These are phyloP conservation scores for Hypsibius dujardini DNA, from an alignment of 1,140 invertebrate species.

Conservation along the genomic window DNA sequence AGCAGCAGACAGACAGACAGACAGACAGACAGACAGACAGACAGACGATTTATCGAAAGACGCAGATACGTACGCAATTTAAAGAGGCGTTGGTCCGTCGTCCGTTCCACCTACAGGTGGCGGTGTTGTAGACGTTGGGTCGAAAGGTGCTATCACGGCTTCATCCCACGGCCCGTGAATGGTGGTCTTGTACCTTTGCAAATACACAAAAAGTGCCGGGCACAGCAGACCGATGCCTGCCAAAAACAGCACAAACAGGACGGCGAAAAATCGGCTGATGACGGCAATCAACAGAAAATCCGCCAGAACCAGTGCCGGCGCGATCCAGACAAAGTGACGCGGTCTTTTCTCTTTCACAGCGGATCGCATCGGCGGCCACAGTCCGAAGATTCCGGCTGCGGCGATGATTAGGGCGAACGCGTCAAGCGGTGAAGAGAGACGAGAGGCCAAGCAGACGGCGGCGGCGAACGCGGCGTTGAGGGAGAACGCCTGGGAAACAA, in stretches of 20 bases:
- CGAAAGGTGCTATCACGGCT: conserved; percentile 21
- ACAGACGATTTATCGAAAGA: no score
- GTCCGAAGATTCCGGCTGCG: conserved; percentile 65
- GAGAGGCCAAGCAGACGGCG: conserved; percentile 76
- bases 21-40: no score
- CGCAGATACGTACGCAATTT: no score
- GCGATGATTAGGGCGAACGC: conserved; percentile 70
- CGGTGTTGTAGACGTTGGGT: no score
- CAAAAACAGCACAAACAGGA: conserved; percentile 34
- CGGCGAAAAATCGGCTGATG: conserved; percentile 30
- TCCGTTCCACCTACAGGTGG: no score
- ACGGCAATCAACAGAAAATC: conserved; percentile 21
- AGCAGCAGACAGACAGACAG: no score
- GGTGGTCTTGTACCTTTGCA: conserved; percentile 26
- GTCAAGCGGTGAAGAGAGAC: conserved; percentile 59
- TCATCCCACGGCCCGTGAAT: conserved; percentile 27
- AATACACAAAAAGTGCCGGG: conserved; percentile 25
- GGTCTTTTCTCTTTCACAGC: conserved; percentile 35
- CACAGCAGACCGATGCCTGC: conserved; percentile 23
- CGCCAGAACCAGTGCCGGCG: conserved; percentile 25
- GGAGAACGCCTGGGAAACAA: conserved; percentile 49
- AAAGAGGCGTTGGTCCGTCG: no score
- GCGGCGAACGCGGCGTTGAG: conserved; percentile 78
- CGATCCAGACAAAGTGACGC: conserved; percentile 15
- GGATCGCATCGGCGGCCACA: conserved; percentile 60